Conservation (phyloP, 2,888 invertebrate species). For the Acleris emargana region DNA sequence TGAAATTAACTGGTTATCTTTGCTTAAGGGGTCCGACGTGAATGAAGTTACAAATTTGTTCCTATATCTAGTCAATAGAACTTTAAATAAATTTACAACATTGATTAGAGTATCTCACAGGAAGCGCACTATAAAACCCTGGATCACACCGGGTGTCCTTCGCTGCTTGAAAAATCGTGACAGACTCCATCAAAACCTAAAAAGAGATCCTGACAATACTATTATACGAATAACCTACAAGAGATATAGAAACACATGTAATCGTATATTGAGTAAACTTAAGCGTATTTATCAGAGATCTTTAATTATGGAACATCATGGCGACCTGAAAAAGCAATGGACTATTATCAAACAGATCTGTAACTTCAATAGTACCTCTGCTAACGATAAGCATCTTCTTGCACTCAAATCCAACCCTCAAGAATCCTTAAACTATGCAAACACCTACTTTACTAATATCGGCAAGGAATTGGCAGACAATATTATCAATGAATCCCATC, state of each 20-base stretch:
- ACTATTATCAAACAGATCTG: constrained; percentile 6
- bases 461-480: background rate
- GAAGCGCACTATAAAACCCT: constrained; percentile 3
- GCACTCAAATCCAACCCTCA: background rate
- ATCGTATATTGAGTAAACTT: constrained; percentile 8
- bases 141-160: no score
- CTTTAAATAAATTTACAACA: background rate
- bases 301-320: background rate
- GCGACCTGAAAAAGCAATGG: constrained; percentile 5
- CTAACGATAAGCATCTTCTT: background rate
- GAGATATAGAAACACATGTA: constrained; percentile 23
- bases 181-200: constrained; percentile 15
- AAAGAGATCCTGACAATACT: constrained; percentile 1
- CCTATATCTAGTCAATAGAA: background rate
- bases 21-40: background rate
- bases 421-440: constrained; percentile 1
- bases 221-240: constrained; percentile 1
- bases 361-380: background rate
- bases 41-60: constrained; percentile 5
- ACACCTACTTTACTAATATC: no score
- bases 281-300: background rate
- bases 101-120: background rate
- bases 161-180: constrained; percentile 18
- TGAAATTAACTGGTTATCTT: background rate
- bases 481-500: background rate